Evolutionary conservation across 1,140 invertebrate genomes (phyloP).

Genomic region (Delia radicum): DNA sequence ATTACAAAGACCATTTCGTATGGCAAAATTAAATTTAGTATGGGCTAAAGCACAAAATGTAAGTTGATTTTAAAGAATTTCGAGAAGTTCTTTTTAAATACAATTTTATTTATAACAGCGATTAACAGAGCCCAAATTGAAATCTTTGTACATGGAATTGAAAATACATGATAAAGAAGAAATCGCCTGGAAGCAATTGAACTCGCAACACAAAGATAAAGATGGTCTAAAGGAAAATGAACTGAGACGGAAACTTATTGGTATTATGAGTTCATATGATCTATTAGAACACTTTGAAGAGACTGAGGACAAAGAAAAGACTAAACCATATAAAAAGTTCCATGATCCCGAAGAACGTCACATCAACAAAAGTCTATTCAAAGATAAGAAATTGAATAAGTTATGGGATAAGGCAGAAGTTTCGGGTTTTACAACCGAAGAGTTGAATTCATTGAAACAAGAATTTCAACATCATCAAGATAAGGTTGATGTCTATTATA

Average conservation of each 20-base stretch:
- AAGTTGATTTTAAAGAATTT: constrained; percentile 11
- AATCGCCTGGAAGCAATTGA: constrained; percentile 77
- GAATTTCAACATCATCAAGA: constrained; percentile 92
- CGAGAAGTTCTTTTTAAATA: constrained; percentile 26
- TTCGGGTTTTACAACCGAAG: constrained; percentile 79
- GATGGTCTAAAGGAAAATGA: constrained; percentile 83
- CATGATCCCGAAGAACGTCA: constrained; percentile 65
- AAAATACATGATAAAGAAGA: constrained; percentile 93
- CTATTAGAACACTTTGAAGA: constrained; percentile 79
- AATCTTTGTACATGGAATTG: constrained; percentile 82
- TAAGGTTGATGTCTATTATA: constrained; percentile 88
- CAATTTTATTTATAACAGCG: constrained; percentile 62
- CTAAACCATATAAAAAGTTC: constrained; percentile 59
- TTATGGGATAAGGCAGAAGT: constrained; percentile 87
- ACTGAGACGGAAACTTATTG: constrained; percentile 75
- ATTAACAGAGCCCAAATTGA: constrained; percentile 79
- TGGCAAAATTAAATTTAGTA: constrained; percentile 80
- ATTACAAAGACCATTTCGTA: constrained; percentile 77
- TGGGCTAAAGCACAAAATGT: constrained; percentile 85
- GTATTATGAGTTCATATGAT: constrained; percentile 80
- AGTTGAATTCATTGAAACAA: constrained; percentile 80
- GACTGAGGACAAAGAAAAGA: constrained; percentile 62
- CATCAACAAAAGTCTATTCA: constrained; percentile 76
- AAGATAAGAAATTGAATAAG: constrained; percentile 87
- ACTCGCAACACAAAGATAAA: constrained; percentile 80